phyloP scores from a whole-genome alignment of 2,113 vertebrate species.

The Tupaia tana region DNA sequence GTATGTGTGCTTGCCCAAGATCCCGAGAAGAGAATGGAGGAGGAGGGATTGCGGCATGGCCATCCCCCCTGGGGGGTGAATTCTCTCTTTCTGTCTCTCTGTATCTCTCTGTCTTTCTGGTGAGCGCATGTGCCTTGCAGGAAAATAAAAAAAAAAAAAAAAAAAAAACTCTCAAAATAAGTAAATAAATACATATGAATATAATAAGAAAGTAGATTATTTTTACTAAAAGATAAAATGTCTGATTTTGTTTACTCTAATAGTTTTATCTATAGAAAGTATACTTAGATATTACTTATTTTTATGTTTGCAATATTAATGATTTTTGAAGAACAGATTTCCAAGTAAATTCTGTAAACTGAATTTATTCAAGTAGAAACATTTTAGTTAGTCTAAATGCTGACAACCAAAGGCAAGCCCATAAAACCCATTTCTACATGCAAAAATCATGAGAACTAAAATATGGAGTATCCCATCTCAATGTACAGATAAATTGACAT shows the following conservation, averaged over 20 bases:
- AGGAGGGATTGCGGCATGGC: no score
- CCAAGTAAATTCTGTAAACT: not conserved
- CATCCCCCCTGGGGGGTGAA: no score
- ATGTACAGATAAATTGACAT: not conserved
- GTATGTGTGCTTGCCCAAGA: no score
- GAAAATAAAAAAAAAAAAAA: no score
- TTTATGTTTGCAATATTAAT: not conserved
- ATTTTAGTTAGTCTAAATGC: not conserved
- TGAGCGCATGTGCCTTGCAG: no score
- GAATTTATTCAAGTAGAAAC: not conserved
- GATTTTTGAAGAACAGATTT: not conserved
- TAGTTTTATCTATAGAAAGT: not conserved
- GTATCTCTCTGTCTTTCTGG: no score
- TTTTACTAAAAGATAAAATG: not conserved
- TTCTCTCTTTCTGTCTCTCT: no score
- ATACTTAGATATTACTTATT: not conserved
- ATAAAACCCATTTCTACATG: not conserved
- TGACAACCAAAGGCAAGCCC: not conserved
- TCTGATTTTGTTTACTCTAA: not conserved
- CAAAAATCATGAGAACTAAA: not conserved
- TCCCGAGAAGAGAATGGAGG: no score
- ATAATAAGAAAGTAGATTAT: not conserved
- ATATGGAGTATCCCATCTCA: not conserved
- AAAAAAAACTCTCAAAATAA: no score
- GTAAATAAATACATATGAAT: not conserved